Base-by-base conservation (phyloP, 2,113 vertebrate genomes). In the Neogobius melanostomus region DNA sequence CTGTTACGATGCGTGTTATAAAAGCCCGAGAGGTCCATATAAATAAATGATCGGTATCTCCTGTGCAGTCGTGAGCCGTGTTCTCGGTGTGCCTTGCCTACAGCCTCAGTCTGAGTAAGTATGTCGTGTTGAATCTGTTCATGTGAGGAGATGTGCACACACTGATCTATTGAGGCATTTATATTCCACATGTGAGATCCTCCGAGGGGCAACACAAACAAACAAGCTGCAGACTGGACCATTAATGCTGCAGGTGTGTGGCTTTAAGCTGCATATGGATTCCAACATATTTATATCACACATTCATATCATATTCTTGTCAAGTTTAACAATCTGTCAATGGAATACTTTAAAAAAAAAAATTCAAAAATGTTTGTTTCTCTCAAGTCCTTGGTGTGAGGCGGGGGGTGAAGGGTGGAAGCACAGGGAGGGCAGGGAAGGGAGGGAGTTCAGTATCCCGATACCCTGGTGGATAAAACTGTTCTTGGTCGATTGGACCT, bases 11-110 rank as follows among this genome's bases (percentile, higher is more conserved):
- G 28, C 28, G 6, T 44, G 66, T n/a, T 64, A 57, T 17, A 36
- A 16, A 28, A n/a, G 53, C 45, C 56, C 7, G 14, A 56, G 42
- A 71, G 16, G 6, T 49, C 21, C 8, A 51, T 43, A 11, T 46
- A 61, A 65, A 77, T 59, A 69, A 62, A 49, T 68, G 5, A 72
- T 68, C 59, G 36, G 42, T 71, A 64, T 71, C 64, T 12, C 66
- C 14, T 68, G 63, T 15, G 42, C 11, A 6, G 36, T 42, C 46
- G 48, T 21, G 0, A 0, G 17, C 14, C 48, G 28, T 43, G 47
- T 8, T 4, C 64, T 15, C 62, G 17, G 50, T 53, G n/a, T 44
- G 72, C 50, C 4, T 16, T 42, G 44, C 59, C 42, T 61, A 0
- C 59, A 45, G 59, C 42, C 59, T 44, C 14, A 44, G 57, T 61